Base-by-base conservation (phyloP, 2,797 vertebrate species). In the Otolemur crassicaudatus region DNA sequence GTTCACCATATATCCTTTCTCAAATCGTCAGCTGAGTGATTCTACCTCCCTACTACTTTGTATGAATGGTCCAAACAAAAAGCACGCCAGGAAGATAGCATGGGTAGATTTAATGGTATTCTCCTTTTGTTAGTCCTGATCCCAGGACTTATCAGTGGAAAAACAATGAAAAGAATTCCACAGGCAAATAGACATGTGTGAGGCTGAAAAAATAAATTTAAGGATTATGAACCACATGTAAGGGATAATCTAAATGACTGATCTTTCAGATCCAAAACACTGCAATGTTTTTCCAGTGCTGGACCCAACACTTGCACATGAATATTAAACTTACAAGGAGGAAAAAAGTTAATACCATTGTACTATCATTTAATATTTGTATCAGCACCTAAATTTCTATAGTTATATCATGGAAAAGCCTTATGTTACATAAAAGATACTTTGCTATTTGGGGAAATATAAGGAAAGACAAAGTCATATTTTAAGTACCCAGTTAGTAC, bases 1-100 rank as follows among this genome's bases (percentile, higher is more conserved):
- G 49, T 53, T 12, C 49, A 5, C 49, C 14, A 22, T 22, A 53
- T 34, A 10, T 60, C 31, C 27, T 49, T 81, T 20, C 58, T 46
- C 40, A 80, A 72, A 23, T 81, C 17, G 5, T 72, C 25, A 75
- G 34, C 25, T 22, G 14, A 56, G 31, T 20, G 5, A 67, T 22
- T 2, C 27, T 40, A 1, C 40, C 60, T 58, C 20, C 27, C 13
- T 60, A 1, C 9, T 61, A 20, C 5, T 1, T 49, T 61, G n/a
- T 4, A 11, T 19, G 31, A 27, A 31, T 29, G 69, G 20, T 91
- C 5, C 12, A 23, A 89, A 46, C 31, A 17, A 23, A 43, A 49
- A 11, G 0, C 13, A 20, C 34, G 19, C 13, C 12, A 37, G 3
- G 13, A 75, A 43, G 4, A 40, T 0, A 20, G 4, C 4, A 4